A percentile compares a stretch with the other conserved stretches of the same genome.
Conservation (phyloP, 2,888 invertebrate genomes). For the Euspilapteryx auroguttella region DNA sequence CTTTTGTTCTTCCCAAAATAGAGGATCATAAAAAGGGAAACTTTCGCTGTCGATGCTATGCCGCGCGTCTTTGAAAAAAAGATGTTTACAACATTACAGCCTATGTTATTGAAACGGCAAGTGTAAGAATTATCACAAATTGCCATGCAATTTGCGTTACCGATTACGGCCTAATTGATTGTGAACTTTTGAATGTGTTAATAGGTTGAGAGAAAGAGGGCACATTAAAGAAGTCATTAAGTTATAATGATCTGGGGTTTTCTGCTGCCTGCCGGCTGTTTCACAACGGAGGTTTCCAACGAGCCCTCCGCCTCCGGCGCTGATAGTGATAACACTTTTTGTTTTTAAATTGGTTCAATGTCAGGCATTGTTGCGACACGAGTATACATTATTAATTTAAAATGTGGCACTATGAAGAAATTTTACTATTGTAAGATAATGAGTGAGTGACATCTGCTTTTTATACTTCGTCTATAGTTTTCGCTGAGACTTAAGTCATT, state of each 20-base stretch:
- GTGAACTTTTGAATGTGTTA: too few species aligned
- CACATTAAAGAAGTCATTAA: too few species aligned
- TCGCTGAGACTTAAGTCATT: conserved; percentile 30
- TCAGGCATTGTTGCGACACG: conserved; percentile 15
- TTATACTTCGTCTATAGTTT: conserved; percentile 13
- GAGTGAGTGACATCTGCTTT: conserved; percentile 16
- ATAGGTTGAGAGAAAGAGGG: too few species aligned
- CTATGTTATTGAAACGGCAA: too few species aligned
- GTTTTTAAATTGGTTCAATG: conserved; percentile 43
- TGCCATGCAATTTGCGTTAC: too few species aligned
- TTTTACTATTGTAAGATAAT: conserved; percentile 24
- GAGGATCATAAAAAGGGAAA: too few species aligned
- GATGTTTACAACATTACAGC: too few species aligned
- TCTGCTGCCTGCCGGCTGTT: conserved; percentile 11
- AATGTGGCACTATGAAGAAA: conserved; percentile 31
- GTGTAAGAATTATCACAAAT: too few species aligned
- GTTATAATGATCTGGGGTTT: too few species aligned
- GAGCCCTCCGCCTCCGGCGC: conserved; percentile 17
- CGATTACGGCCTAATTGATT: too few species aligned
- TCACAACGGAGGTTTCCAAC: conserved; percentile 13
- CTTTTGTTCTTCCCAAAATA: too few species aligned
- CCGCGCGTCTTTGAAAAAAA: too few species aligned
- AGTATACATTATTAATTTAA: conserved; percentile 7
- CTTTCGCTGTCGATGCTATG: conserved; percentile 4
- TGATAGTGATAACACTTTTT: conserved; percentile 30